Base-by-base conservation (phyloP, 2,113 vertebrate species). In the Nematolebias whitei region DNA sequence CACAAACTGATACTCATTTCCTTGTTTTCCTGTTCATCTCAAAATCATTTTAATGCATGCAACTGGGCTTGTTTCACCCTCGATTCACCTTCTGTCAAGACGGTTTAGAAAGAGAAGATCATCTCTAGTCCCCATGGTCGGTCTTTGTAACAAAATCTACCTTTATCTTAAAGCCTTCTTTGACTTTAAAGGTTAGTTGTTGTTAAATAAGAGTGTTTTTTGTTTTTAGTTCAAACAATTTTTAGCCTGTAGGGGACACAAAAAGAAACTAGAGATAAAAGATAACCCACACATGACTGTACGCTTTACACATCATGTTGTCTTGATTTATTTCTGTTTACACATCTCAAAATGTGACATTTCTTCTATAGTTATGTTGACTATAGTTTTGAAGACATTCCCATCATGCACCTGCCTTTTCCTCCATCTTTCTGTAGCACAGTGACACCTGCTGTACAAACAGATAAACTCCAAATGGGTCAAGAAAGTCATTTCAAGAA, bases 371-470 rank as follows among this genome's bases (percentile, higher is more conserved):
- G 60, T 49, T 55, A 35, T 61, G 50, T 2, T 50, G 24, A 38
- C 22, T 24, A 14, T 18, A 10, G 57, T 7, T 47, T 10, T 56
- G 40, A 56, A 7, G 35, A 16, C 40, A 20, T 41, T 23, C 35
- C 10, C 7, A 15, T 50, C 14, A 5, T 23, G 7, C 10, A 22
- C 24, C 14, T 22, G 24, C 20, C 3, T 38, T 35, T 40, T 23
- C 12, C 7, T 23, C 4, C 26, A 8, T 65, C 29, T 62, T 50
- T 65, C 24, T 77, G 58, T 82, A 5, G 4, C 54, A 78, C 2
- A 87, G 69, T 83, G 85, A 69, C 86, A 82, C 45, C 87, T 84
- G 62, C 48, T 88, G 87, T 23, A 23, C 41, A 58, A 3, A 0
- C 1, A 1, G 38, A 39, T 20, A 6, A 75, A 78, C 41, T 56